phyloP scores from a whole-genome alignment of 2,797 vertebrate genomes.

The Nannoperca australis region DNA sequence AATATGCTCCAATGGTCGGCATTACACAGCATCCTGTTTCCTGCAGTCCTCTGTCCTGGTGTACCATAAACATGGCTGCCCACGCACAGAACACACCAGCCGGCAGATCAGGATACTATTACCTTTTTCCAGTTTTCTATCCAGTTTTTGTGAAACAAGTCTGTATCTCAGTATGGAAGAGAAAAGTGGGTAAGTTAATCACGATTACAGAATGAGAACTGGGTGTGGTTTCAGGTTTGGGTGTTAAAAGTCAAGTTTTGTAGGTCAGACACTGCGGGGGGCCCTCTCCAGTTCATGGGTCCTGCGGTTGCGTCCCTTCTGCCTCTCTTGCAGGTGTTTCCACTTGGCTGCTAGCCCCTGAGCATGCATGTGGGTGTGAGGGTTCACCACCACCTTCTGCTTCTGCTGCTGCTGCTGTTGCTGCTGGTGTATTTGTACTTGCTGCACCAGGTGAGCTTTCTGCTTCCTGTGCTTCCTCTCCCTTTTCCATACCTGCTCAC shows the following conservation, averaged over 20 bases:
- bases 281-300: slow-evolving; percentile 98
- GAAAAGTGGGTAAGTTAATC: slow-evolving; percentile 48
- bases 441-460: slow-evolving; percentile 86
- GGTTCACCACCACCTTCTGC: slow-evolving; percentile 63
- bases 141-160: slow-evolving; percentile 84
- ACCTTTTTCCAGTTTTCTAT: slow-evolving; percentile 87
- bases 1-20: slow-evolving; percentile 60
- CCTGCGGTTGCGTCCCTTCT: slow-evolving; percentile 98
- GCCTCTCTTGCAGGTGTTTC: slow-evolving; percentile 98
- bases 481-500: slow-evolving; percentile 98
- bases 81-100: slow-evolving; percentile 81
- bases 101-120: slow-evolving; percentile 84
- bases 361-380: slow-evolving; percentile 68
- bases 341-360: slow-evolving; percentile 89
- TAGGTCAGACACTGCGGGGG: slow-evolving; percentile 95
- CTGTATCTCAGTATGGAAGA: slow-evolving; percentile 78
- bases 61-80: slow-evolving; percentile 91
- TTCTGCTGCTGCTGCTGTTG: slow-evolving; percentile 67
- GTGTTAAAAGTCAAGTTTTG: slow-evolving; percentile 45
- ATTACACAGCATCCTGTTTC: slow-evolving; percentile 66
- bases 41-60: slow-evolving; percentile 64
- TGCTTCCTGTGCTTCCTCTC: slow-evolving; percentile 94
- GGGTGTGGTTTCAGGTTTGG: slow-evolving; percentile 55
- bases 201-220: slow-evolving; percentile 61
- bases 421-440: slow-evolving; percentile 76